Percentiles rank a stretch among this genome's conserved stretches.
Conservation (phyloP, 2,888 invertebrate species). For the Hypsopygia costalis region DNA sequence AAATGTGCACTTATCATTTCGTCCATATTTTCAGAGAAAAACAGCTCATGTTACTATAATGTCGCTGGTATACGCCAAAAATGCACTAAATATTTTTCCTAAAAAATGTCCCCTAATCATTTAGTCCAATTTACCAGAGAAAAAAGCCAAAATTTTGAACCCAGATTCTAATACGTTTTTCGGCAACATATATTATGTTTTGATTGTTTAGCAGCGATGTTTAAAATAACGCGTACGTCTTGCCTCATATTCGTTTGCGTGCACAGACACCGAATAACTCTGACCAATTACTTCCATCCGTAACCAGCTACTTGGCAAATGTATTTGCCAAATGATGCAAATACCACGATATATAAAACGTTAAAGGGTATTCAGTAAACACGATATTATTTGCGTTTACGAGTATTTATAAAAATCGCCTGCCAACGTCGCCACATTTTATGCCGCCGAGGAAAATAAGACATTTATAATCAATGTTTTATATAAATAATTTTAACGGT, state of each 20-base stretch:
- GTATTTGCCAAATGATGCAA: conserved; percentile 42
- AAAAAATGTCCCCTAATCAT: too few relatives aligned
- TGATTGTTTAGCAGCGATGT: not conserved
- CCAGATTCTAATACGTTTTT: too few relatives aligned
- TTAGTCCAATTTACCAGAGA: too few relatives aligned
- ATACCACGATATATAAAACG: conserved; percentile 12
- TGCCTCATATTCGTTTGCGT: not conserved
- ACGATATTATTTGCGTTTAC: conserved; percentile 24
- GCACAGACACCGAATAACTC: not conserved
- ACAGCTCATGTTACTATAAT: too few relatives aligned
- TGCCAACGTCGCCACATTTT: conserved; percentile 25
- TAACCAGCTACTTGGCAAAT: conserved; percentile 12
- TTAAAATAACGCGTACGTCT: not conserved
- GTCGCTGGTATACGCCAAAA: too few relatives aligned
- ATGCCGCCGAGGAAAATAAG: conserved; percentile 8
- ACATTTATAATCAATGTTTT: not conserved
- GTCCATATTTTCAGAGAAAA: too few relatives aligned
- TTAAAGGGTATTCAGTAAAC: conserved; percentile 6
- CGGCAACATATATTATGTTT: too few relatives aligned
- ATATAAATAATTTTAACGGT: too few relatives aligned
- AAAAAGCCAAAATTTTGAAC: too few relatives aligned
- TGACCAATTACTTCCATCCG: conserved; percentile 6
- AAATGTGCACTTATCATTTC: too few relatives aligned
- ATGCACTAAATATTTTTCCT: too few relatives aligned
- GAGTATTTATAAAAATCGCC: conserved; percentile 29